Evolutionary conservation across 2,113 vertebrate genomes (phyloP).

Genomic region (Forbesichthys papilliferus): DNA sequence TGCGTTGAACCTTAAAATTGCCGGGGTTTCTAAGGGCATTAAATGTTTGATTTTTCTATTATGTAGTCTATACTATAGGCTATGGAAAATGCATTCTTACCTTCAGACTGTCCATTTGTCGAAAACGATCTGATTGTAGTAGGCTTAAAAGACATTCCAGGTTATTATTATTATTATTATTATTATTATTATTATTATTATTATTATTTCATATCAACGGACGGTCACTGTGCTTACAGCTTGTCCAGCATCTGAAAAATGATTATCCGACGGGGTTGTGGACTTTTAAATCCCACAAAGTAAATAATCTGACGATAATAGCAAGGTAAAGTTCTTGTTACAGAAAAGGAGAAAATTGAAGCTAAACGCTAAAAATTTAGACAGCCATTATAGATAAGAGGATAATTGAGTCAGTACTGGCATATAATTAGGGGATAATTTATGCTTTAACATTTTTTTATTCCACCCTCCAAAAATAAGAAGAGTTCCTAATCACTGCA

Average conservation of each 20-base stretch:
- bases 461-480: constrained; percentile 99
- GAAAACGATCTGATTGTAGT: background rate
- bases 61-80: background rate
- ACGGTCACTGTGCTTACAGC: constrained; percentile 64
- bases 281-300: constrained; percentile 97
- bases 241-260: constrained; percentile 87
- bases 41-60: constrained; percentile 5
- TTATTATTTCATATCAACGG: constrained; percentile 12
- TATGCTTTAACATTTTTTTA: constrained; percentile 99
- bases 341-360: constrained; percentile 99
- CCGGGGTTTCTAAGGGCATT: constrained; percentile 12
- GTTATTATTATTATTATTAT: too few relatives aligned
- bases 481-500: constrained; percentile 99
- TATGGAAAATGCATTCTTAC: constrained; percentile 54
- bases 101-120: constrained; percentile 34
- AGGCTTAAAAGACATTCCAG: too few relatives aligned
- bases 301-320: constrained; percentile 99
- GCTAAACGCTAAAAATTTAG: constrained; percentile 99
- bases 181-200: too few relatives aligned
- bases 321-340: constrained; percentile 99
- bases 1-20: constrained; percentile 17
- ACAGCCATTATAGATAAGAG: constrained; percentile 99
- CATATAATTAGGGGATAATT: constrained; percentile 99
- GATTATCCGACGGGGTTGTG: constrained; percentile 91
- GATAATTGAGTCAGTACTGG: constrained; percentile 99